Base-by-base conservation (phyloP, 2,888 invertebrate species). In the Antheraea assamensis region DNA sequence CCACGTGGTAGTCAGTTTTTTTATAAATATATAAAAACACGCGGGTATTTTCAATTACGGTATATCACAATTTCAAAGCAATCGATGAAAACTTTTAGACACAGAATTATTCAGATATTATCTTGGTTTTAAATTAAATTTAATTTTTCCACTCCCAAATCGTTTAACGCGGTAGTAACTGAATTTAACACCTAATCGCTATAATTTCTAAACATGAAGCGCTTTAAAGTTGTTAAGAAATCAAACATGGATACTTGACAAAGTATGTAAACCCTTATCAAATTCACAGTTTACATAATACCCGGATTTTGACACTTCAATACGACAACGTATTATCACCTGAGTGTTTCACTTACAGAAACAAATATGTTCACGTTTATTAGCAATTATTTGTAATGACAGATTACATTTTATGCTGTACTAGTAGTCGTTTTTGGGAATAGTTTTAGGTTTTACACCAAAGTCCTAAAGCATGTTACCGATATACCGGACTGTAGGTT, bases 271-370 rank as follows among this genome's bases (percentile, higher is more conserved):
- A 31, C 19, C 31, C 31, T 66, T 58, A 58, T 66, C 66, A 66
- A 66, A 31, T 66, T 31, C 31, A 17, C 66, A 15, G 31, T 66
- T 66, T 66, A 66, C 66, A 66, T 31, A 66, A 35, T n/a, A 68
- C 68, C 68, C 68, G 68, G 68, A 68, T 68, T 68, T 68, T 68
- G 35, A 68, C 68, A 35, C 15, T 27, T 64, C 7, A 15, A 58
- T n/a, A 64, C 30, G 61, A 64, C 61, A 30, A 17, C 27, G 61
- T 35, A 68, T 66, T 68, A 68, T 68, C 68, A 35, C n/a, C 35
- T 68, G 7, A 19, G n/a, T 35, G 35, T 68, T 68, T 19, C 8
- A 21, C n/a, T 68, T 68, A 68, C 21, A 68, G 4, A 24, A 68
- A 35, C 31, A 35, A 21, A 21, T 68, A 61, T 58, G n/a, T 35